These are phyloP conservation scores for Listronotus oregonensis DNA, from an alignment of 1,140 invertebrate species.

Conservation along the genomic window DNA sequence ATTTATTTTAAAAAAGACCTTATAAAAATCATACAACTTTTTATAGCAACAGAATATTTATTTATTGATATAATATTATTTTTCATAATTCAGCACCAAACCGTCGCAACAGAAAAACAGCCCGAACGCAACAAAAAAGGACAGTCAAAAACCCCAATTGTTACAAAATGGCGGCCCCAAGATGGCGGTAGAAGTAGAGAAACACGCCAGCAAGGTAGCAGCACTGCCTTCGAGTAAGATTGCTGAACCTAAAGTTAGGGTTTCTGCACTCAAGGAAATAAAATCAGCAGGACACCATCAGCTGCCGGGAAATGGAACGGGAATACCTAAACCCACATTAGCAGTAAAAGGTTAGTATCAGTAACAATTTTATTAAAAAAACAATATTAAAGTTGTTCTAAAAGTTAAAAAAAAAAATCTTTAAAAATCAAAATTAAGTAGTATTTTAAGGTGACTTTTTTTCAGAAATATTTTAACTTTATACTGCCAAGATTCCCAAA, in stretches of 20 bases:
- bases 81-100: slow-evolving; percentile 12
- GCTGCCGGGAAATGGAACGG: slow-evolving; percentile 59
- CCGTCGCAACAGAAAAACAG: slow-evolving; percentile 40
- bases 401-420: no score
- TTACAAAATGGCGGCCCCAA: slow-evolving; percentile 29
- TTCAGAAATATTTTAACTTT: no score
- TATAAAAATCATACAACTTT: no score
- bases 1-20: no score
- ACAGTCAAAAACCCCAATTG: slow-evolving; percentile 23
- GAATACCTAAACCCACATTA: slow-evolving; percentile 87
- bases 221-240: slow-evolving; percentile 47
- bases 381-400: no score
- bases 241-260: slow-evolving; percentile 50
- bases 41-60: no score
- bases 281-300: slow-evolving; percentile 25
- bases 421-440: no score
- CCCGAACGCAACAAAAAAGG: slow-evolving; percentile 49
- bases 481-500: no score
- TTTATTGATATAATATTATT: neutral
- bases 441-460: no score
- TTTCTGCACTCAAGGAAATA: slow-evolving; percentile 35
- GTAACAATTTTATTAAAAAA: no score
- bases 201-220: slow-evolving; percentile 53
- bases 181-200: slow-evolving; percentile 50
- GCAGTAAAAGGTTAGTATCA: slow-evolving; percentile 83